These are phyloP conservation scores for Phalangium opilio DNA, from an alignment of 2,888 invertebrate species.

Conservation along the genomic window DNA sequence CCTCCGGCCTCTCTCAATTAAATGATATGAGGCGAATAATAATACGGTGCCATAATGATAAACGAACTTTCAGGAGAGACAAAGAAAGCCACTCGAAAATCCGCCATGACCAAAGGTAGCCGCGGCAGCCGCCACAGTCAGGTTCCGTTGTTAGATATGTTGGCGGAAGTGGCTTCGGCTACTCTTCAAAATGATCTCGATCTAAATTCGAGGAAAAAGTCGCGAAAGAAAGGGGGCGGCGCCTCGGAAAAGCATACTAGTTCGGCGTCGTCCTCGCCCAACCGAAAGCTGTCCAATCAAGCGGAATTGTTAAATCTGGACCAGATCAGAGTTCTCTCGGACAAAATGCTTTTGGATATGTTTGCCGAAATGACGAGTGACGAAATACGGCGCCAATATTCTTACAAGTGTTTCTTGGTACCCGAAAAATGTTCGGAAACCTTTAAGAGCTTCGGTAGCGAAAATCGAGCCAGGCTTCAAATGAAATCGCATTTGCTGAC, in stretches of 20 bases:
- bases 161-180: constrained; percentile 42
- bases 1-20: too few relatives aligned
- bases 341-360: constrained; percentile 31
- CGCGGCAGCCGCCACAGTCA: constrained; percentile 3
- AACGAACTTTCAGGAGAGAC: too few relatives aligned
- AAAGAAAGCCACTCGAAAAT: too few relatives aligned
- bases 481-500: constrained; percentile 37
- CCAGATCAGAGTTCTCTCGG: constrained; percentile 15
- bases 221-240: too few relatives aligned
- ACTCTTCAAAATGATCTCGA: constrained; percentile 26
- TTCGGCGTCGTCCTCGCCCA: background rate
- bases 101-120: too few relatives aligned
- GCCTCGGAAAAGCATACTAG: too few relatives aligned
- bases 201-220: too few relatives aligned
- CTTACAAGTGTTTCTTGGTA: constrained; percentile 37
- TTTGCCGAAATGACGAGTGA: constrained; percentile 38
- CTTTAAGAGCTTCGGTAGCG: constrained; percentile 42
- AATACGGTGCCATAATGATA: too few relatives aligned
- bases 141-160: constrained; percentile 33
- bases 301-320: constrained; percentile 11
- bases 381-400: constrained; percentile 38
- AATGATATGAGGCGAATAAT: too few relatives aligned
- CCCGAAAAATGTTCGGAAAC: constrained; percentile 33
- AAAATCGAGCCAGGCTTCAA: constrained; percentile 36
- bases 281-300: constrained; percentile 1